Conservation (phyloP, 2,888 invertebrate species). For the Thysanoteuthis rhombus region DNA sequence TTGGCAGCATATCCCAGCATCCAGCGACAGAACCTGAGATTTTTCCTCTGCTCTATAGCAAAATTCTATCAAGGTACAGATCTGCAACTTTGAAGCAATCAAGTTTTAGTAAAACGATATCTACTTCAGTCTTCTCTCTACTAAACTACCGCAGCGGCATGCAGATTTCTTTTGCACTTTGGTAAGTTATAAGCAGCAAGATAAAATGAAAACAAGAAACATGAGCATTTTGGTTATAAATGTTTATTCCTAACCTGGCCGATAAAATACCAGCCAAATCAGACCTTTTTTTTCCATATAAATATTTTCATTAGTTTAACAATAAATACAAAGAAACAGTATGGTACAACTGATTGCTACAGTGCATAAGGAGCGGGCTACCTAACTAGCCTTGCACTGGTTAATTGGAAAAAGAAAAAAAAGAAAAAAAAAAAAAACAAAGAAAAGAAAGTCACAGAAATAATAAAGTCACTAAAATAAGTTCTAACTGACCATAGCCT, state of each 20-base stretch:
- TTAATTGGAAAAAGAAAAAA: neutral
- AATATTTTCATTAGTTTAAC: slow-evolving; percentile 37
- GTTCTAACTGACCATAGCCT: slow-evolving; percentile 19
- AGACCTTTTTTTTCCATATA: slow-evolving; percentile 34
- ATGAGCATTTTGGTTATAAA: slow-evolving; percentile 32
- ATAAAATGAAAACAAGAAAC: neutral
- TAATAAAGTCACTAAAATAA: slow-evolving; percentile 27
- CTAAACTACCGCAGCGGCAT: too few relatives aligned
- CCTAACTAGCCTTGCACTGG: slow-evolving; percentile 34
- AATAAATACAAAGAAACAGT: slow-evolving; percentile 37
- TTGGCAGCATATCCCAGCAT: too few relatives aligned
- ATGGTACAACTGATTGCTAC: slow-evolving; percentile 33
- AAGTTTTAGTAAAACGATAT: too few relatives aligned
- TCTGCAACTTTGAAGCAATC: too few relatives aligned
- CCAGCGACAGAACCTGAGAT: too few relatives aligned
- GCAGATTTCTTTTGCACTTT: neutral
- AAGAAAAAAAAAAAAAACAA: neutral
- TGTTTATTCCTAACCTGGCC: slow-evolving; percentile 38
- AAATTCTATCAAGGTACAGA: too few relatives aligned
- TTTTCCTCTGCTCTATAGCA: too few relatives aligned
- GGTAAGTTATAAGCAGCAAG: neutral
- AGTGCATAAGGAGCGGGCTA: slow-evolving; percentile 30
- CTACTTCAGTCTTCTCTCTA: too few relatives aligned
- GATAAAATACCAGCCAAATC: slow-evolving; percentile 36
- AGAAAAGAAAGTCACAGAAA: slow-evolving; percentile 15